These are phyloP conservation scores for Ptychobarbus kaznakovi DNA, from an alignment of 2,797 vertebrate species.

Conservation along the genomic window DNA sequence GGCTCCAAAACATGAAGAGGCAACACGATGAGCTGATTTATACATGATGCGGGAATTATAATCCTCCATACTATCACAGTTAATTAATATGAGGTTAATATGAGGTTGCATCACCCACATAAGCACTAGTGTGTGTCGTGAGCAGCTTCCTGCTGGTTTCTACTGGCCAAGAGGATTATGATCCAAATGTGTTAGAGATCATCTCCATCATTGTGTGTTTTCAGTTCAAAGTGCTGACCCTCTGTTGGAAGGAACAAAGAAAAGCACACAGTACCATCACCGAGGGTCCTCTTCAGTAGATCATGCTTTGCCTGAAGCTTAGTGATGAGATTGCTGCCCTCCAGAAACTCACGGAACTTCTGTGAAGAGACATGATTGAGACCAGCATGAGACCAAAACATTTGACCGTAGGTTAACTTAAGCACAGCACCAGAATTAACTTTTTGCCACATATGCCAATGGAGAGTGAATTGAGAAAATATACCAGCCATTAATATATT, in stretches of 20 bases:
- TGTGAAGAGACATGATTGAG: conserved; percentile 76
- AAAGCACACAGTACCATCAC: conserved; percentile 84
- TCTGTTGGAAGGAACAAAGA: background rate
- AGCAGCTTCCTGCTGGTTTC: background rate
- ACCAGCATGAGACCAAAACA: conserved; percentile 19
- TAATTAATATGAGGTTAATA: conserved; percentile 19
- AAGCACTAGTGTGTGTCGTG: background rate
- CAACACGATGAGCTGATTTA: conserved; percentile 8
- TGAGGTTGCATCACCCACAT: conserved; percentile 19
- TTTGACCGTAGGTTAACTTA: background rate
- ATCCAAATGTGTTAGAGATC: background rate
- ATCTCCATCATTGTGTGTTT: background rate
- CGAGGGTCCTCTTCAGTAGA: conserved; percentile 92
- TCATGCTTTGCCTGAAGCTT: conserved; percentile 99
- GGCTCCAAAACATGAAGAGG: conserved; percentile 32
- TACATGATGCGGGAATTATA: background rate
- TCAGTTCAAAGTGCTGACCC: background rate
- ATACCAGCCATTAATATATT: background rate
- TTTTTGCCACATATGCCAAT: background rate
- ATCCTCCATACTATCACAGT: conserved; percentile 15
- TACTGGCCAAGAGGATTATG: conserved; percentile 1
- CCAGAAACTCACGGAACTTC: conserved; percentile 98
- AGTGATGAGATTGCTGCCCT: conserved; percentile 98
- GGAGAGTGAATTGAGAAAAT: background rate
- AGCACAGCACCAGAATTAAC: background rate